Conservation (phyloP, 2,113 vertebrate genomes). For the Oenanthe oenanthe region DNA sequence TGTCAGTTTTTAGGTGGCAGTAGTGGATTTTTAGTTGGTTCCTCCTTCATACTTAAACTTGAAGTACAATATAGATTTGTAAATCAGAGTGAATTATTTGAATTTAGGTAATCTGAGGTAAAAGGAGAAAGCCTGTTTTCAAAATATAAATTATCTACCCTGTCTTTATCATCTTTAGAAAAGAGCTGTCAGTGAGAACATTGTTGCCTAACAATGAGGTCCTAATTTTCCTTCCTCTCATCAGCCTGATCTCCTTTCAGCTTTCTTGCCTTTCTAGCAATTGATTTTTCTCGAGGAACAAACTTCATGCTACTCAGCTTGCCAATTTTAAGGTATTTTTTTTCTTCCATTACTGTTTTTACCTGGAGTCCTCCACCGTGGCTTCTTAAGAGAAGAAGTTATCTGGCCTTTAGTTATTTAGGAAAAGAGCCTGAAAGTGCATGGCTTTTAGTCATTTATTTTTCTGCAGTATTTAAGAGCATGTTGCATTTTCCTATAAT, state of each 20-base stretch:
- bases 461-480: background rate
- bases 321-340: background rate
- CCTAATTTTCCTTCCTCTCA: constrained; percentile 6
- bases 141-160: background rate
- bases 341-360: background rate
- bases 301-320: background rate
- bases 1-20: background rate
- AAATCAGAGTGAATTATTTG: background rate
- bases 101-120: background rate
- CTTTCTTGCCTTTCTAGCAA: background rate
- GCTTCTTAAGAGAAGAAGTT: background rate
- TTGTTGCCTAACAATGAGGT: background rate
- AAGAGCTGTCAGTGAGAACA: background rate
- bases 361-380: background rate
- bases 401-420: background rate
- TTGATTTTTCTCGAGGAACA: background rate
- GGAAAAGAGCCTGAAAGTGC: background rate
- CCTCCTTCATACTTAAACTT: background rate
- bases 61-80: background rate
- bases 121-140: background rate
- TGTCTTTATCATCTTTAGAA: background rate
- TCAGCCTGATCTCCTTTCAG: constrained; percentile 11
- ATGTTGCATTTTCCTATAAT: background rate
- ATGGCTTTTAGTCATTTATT: background rate
- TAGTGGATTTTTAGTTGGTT: background rate